These are phyloP conservation scores for Chelmon rostratus DNA, from an alignment of 2,797 vertebrate species.

Conservation along the genomic window DNA sequence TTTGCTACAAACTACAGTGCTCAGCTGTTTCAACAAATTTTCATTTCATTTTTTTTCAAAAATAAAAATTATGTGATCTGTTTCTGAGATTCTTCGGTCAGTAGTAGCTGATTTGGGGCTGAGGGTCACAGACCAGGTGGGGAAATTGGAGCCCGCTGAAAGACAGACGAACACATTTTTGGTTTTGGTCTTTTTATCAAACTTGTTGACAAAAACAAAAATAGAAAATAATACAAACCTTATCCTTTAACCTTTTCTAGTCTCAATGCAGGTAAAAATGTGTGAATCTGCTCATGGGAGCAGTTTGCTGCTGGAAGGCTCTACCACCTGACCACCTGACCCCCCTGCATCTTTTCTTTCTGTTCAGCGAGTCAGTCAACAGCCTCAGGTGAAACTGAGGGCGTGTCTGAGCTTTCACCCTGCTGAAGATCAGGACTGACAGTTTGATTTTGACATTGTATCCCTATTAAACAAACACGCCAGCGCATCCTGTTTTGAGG, in stretches of 20 bases:
- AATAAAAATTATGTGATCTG: background rate
- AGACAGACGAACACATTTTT: background rate
- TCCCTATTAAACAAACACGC: conserved; percentile 33
- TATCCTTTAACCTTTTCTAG: background rate
- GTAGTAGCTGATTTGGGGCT: background rate
- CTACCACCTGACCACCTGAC: background rate
- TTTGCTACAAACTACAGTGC: too few relatives aligned
- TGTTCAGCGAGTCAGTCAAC: background rate
- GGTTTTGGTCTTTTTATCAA: background rate
- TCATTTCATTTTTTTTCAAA: too few relatives aligned
- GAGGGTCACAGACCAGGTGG: background rate
- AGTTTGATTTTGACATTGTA: background rate
- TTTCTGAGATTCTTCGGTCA: background rate
- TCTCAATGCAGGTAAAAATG: background rate
- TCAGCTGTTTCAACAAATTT: too few relatives aligned
- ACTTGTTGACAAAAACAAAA: background rate
- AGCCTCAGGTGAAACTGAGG: background rate
- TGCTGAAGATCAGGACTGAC: background rate
- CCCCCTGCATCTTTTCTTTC: background rate
- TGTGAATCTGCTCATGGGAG: background rate
- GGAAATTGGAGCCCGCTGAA: background rate
- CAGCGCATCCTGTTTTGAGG: conserved; percentile 44
- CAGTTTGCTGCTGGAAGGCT: background rate
- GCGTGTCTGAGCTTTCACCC: background rate
- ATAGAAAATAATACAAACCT: background rate